Evolutionary conservation across 2,888 invertebrate genomes (phyloP), one percentile per base, ranked within the genome.

Genomic region (Cyclophora punctaria): DNA sequence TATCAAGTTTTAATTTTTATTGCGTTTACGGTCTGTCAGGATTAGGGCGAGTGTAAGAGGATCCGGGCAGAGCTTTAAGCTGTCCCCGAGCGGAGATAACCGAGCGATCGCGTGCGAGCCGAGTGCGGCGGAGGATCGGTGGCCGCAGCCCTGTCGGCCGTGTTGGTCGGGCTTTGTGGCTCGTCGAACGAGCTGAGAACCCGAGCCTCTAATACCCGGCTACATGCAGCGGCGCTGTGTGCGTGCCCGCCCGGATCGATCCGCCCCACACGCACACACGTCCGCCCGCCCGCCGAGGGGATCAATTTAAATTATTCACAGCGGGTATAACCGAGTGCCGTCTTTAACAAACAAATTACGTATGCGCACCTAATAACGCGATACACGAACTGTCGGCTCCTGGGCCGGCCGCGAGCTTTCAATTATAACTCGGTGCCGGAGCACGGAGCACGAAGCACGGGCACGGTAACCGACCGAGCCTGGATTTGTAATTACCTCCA

Each of bases 221-320:
- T 71, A 59, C 77, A 81, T 64, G 73, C 63, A 60, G 63, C 59
- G 62, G 65, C 62, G 60, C 64, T 66, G 69, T 70, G 69, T 67
- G 72, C 66, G 57, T 61, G 65, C 71, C 71, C 62, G 59, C 56
- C 62, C 66, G 37, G 5, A 37, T 37, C 37, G 37, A 37, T 37
- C 37, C 37, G 37, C 37, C 37, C 37, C 69, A 65, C 66, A 64
- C 65, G 68, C 69, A 70, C 67, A 71, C 66, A 70, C 69, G 64
- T 60, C 73, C 54, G 51, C 57, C 54, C 48, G 55, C 48, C 51
- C 37, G 5, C 37, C 37, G 37, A 76, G 80, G 86, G 84, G 85
- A 84, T 86, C 83, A 83, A 84, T 87, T 87, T 87, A 86, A 88
- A 88, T 88, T 85, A 87, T 88, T 86, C 87, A 85, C 83, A 85